Evolutionary conservation across 2,113 vertebrate genomes (phyloP).

Genomic region (Halcyon senegalensis): DNA sequence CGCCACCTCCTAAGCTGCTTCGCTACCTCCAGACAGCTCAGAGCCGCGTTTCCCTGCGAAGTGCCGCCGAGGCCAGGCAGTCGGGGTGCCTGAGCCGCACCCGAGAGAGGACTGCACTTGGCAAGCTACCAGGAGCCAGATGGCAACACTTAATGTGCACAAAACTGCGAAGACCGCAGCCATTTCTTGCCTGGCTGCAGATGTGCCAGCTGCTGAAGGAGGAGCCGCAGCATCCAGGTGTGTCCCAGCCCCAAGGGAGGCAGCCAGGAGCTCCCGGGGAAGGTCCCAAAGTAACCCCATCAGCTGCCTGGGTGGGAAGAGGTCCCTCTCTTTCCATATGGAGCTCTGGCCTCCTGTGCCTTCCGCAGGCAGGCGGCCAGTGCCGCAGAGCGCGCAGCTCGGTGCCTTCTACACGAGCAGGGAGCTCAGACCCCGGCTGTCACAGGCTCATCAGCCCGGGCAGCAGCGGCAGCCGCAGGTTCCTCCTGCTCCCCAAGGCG

Average conservation of each 20-base stretch:
- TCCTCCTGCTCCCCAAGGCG: slow-evolving; percentile 28
- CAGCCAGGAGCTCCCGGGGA: background rate
- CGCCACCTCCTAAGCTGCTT: slow-evolving; percentile 48
- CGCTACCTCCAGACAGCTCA: slow-evolving; percentile 27
- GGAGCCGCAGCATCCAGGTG: background rate
- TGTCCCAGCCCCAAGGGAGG: background rate
- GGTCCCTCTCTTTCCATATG: background rate
- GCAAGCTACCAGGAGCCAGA: slow-evolving; percentile 61
- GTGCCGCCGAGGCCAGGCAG: background rate
- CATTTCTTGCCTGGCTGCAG: slow-evolving; percentile 38
- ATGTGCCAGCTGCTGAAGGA: slow-evolving; percentile 32
- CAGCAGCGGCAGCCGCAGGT: background rate
- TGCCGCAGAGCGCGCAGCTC: background rate
- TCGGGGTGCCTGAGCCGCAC: background rate
- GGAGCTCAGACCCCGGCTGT: slow-evolving; percentile 4
- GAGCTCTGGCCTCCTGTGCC: background rate
- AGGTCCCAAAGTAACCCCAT: background rate
- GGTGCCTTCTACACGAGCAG: background rate
- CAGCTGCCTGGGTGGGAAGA: background rate
- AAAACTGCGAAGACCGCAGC: slow-evolving; percentile 13
- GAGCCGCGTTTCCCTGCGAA: background rate
- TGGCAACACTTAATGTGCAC: slow-evolving; percentile 35
- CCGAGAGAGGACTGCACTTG: background rate
- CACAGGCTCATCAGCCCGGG: background rate
- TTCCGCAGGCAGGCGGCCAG: background rate